Evolutionary conservation across 2,888 invertebrate genomes (phyloP).

Genomic region (Empis stercorea): DNA sequence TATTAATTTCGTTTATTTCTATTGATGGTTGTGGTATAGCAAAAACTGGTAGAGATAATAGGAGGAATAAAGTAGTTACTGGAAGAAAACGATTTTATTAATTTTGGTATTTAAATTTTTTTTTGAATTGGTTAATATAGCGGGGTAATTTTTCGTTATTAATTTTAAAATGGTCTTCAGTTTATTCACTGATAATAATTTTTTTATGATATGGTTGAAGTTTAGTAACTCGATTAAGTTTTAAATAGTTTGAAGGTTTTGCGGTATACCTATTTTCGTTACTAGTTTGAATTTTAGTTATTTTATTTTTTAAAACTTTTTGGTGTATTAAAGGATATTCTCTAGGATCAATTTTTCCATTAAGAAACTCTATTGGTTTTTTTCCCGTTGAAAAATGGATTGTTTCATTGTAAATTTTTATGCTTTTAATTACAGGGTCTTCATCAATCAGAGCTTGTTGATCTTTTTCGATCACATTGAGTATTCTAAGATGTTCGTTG

Average conservation of each 20-base stretch:
- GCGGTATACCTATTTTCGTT: no score
- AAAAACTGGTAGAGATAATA: neutral
- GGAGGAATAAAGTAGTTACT: neutral
- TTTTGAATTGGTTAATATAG: conserved; percentile 4
- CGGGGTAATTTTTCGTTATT: conserved; percentile 3
- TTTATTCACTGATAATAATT: conserved; percentile 1
- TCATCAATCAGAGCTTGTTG: no score
- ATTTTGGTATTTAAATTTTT: conserved; percentile 3
- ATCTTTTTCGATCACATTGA: no score
- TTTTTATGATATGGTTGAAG: conserved; percentile 5
- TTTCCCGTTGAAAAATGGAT: no score
- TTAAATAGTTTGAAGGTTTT: conserved; percentile 3
- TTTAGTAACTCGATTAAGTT: conserved; percentile 4
- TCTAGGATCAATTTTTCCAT: no score
- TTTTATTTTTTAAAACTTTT: no score
- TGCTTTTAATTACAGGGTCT: no score
- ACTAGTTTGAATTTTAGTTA: no score
- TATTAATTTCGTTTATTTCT: neutral
- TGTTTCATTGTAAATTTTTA: no score
- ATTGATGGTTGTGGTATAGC: neutral
- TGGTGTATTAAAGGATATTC: no score
- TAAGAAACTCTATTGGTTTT: no score
- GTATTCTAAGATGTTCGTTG: no score
- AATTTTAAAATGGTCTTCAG: conserved; percentile 1
- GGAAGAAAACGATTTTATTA: neutral